phyloP scores from a whole-genome alignment of 2,797 vertebrate species.

The Microtus obscurus region DNA sequence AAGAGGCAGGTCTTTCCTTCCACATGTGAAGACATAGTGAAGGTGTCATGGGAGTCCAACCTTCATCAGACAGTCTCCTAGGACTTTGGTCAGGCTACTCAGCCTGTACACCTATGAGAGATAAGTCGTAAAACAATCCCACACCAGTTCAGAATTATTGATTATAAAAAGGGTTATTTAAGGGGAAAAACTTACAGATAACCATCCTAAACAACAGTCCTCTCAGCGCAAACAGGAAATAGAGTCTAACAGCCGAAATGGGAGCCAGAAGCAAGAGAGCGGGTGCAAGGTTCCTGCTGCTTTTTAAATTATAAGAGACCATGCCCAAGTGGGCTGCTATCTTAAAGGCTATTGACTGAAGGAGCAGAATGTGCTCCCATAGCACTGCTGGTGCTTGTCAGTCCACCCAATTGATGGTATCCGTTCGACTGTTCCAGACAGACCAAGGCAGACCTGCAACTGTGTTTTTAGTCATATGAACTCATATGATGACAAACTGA shows the following conservation, averaged over 20 bases:
- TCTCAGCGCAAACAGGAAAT: too few relatives aligned
- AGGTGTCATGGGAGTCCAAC: background rate
- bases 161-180: too few relatives aligned
- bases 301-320: too few relatives aligned
- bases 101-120: background rate
- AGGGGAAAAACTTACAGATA: too few relatives aligned
- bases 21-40: background rate
- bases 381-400: background rate
- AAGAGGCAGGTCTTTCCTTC: background rate
- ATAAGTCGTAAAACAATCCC: background rate
- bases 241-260: too few relatives aligned
- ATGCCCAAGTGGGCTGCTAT: too few relatives aligned
- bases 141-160: too few relatives aligned
- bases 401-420: background rate
- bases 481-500: background rate
- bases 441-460: background rate
- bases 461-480: background rate
- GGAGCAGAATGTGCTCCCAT: too few relatives aligned
- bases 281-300: too few relatives aligned
- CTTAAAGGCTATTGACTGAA: too few relatives aligned
- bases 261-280: too few relatives aligned
- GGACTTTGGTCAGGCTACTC: background rate
- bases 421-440: background rate
- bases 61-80: background rate
- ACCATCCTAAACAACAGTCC: too few relatives aligned